Evolutionary conservation across 2,888 invertebrate species (phyloP), one percentile per base, ranked within the genome.

Genomic region (Orthosia cruda): DNA sequence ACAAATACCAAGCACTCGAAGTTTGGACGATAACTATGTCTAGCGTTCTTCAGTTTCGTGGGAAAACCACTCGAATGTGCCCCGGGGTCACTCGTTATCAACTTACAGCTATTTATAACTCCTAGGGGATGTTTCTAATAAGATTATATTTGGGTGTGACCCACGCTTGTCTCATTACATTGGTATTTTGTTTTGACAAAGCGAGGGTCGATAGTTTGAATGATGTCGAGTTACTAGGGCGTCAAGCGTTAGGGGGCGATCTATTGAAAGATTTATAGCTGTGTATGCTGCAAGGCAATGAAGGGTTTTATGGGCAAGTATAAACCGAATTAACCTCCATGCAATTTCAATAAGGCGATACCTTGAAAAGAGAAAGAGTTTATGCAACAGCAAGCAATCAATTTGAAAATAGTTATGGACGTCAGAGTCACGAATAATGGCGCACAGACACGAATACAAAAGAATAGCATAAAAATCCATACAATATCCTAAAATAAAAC

Each of bases 111-210:
- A 64, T 80, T 79, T 76, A 74, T 79, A 32, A 18, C 26, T 61
- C 59, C 32, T 64, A 55, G 67, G 87, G 84, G 75, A 76, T 69
- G 77, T 3, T 58, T 49, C 63, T 83, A 77, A 83, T 62, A 57
- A 59, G 57, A 85, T 85, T 80, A 79, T 55, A 71, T 59, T 50
- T 72, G 79, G 61, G 32, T 59, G 67, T 49, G 54, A 40, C 57
- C 59, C 47, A 62, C 47, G 63, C 57, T 63, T 72, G 69, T 74
- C 74, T 71, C 62, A 64, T 81, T 81, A 58, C 54, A 72, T 68
- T 74, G 49, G 64, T 74, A 70, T 70, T 83, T 83, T 52, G 52
- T 47, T 23, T 50, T 11, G 57, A 58, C 64, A 65, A 63, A 71
- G 32, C 26, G 66, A 64, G 74, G 80, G 67, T 65, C 71, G 65